phyloP scores from a whole-genome alignment of 2,113 vertebrate species.

The Amazona vittata region DNA sequence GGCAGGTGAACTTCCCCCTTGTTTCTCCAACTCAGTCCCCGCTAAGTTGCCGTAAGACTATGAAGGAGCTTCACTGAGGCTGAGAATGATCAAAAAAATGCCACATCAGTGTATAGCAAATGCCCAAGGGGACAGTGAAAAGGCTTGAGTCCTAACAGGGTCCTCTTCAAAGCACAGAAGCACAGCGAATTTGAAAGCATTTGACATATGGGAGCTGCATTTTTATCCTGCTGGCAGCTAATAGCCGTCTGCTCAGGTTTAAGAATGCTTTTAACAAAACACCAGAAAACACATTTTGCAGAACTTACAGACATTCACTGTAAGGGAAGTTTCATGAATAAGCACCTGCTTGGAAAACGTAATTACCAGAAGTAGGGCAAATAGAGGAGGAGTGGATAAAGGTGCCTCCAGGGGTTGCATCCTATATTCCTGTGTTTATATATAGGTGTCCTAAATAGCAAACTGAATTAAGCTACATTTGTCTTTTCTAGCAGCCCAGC shows the following conservation, averaged over 20 bases:
- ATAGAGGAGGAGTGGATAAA: neutral
- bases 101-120: fast-evolving
- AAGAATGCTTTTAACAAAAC: neutral
- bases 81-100: neutral
- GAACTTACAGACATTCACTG: neutral
- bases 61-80: neutral
- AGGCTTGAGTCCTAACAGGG: neutral
- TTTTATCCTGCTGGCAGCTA: neutral
- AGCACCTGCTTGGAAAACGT: neutral
- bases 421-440: neutral
- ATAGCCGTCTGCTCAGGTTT: neutral
- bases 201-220: neutral
- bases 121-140: fast-evolving
- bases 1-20: neutral
- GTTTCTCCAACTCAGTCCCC: neutral
- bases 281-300: neutral
- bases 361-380: slow-evolving; percentile 7
- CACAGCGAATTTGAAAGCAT: neutral
- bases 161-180: neutral
- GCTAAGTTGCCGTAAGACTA: fast-evolving
- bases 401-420: neutral
- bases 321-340: neutral
- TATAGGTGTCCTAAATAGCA: neutral
- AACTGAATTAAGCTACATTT: neutral
- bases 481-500: neutral